Conservation (phyloP, 1,140 invertebrate species). For the Cephus cinctus region DNA sequence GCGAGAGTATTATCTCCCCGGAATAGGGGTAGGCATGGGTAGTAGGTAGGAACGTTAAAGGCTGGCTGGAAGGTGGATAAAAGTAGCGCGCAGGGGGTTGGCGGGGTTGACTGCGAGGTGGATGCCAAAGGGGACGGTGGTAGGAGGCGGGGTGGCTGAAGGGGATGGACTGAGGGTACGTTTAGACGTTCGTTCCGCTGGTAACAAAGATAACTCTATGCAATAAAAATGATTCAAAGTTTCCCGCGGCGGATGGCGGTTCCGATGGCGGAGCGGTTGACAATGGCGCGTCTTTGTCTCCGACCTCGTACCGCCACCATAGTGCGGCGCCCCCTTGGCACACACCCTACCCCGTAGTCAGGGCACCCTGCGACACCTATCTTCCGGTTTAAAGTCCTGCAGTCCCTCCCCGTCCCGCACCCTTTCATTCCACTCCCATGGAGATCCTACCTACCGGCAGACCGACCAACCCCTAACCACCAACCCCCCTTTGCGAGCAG, state of each 20-base stretch:
- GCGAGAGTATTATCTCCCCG: slow-evolving; percentile 53
- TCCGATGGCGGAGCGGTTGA: slow-evolving; percentile 56
- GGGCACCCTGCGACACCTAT: slow-evolving; percentile 55
- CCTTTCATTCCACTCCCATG: too few species aligned
- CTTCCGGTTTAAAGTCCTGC: slow-evolving; percentile 57
- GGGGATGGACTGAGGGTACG: slow-evolving; percentile 34
- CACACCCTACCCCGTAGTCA: slow-evolving; percentile 8
- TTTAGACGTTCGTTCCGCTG: slow-evolving; percentile 56
- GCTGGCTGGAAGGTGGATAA: slow-evolving; percentile 29
- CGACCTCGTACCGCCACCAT: slow-evolving; percentile 25
- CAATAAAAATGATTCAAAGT: slow-evolving; percentile 61
- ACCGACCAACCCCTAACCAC: too few species aligned
- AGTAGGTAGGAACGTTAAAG: slow-evolving; percentile 29
- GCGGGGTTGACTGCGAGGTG: slow-evolving; percentile 23
- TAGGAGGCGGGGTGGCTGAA: slow-evolving; percentile 11
- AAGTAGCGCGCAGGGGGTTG: slow-evolving; percentile 21
- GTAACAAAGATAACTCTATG: slow-evolving; percentile 60
- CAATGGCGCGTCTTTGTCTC: slow-evolving; percentile 58
- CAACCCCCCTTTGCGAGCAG: too few species aligned
- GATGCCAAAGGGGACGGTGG: slow-evolving; percentile 15
- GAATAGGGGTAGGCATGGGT: slow-evolving; percentile 11
- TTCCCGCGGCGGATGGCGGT: slow-evolving; percentile 58
- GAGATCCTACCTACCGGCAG: too few species aligned
- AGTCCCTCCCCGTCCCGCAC: too few species aligned
- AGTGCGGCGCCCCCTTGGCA: neutral